Conservation (phyloP, 2,888 invertebrate genomes). For the Heliothis peltigera region DNA sequence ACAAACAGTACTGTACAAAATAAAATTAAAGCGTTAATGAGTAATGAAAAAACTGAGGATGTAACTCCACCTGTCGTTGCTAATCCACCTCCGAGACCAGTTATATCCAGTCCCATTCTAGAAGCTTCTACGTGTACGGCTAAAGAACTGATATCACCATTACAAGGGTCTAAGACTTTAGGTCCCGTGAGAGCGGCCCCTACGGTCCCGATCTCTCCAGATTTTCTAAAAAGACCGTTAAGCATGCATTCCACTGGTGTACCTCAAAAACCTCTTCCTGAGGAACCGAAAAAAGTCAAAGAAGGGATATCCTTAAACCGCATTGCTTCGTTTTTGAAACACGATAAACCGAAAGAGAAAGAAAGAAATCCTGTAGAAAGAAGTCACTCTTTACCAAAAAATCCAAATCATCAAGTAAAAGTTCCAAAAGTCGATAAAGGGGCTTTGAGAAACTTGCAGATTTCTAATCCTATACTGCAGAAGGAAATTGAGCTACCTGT, state of each 20-base stretch:
- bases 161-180: conserved; percentile 90
- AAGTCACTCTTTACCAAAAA: conserved; percentile 90
- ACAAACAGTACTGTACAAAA: conserved; percentile 83
- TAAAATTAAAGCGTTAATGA: conserved; percentile 84
- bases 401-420: conserved; percentile 90
- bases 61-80: conserved; percentile 75
- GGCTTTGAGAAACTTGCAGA: conserved; percentile 93
- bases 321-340: conserved; percentile 93
- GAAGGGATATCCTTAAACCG: conserved; percentile 92
- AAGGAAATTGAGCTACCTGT: conserved; percentile 91
- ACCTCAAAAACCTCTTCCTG: conserved; percentile 83
- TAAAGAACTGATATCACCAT: conserved; percentile 92
- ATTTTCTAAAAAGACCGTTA: conserved; percentile 86
- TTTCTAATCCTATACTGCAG: conserved; percentile 95
- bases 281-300: conserved; percentile 89
- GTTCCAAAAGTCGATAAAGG: conserved; percentile 93
- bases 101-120: conserved; percentile 95
- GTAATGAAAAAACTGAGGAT: conserved; percentile 82
- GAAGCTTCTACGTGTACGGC: conserved; percentile 95
- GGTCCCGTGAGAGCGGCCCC: conserved; percentile 91
- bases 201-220: conserved; percentile 81
- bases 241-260: conserved; percentile 84
- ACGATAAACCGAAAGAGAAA: conserved; percentile 89
- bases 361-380: conserved; percentile 86
- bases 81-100: conserved; percentile 92